Base-by-base conservation (phyloP, 2,797 vertebrate species). In the Clarias platycephalus region DNA sequence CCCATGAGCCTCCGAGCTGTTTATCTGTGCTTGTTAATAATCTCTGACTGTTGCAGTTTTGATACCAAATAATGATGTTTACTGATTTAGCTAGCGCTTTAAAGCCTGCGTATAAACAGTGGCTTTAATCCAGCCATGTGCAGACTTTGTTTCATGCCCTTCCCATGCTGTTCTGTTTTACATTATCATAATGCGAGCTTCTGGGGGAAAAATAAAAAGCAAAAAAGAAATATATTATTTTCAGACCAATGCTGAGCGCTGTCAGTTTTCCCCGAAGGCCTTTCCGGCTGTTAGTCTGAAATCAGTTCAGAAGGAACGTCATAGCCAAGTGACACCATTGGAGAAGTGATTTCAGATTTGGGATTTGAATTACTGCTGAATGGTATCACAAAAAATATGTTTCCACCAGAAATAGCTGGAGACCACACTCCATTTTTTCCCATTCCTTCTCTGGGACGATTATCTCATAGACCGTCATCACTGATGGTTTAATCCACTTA, bases 241-340 rank as follows among this genome's bases (percentile, higher is more conserved):
- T 86, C 12, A 4, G 64, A 60, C 84, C 83, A 78, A 81, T 64
- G 64, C 49, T 72, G 70, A 79, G 68, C 67, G 70, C 37, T 64
- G 72, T 82, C 55, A 13, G 60, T 55, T 37, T 79, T 83, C 63
- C 53, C 60, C 44, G 28, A 84, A 74, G 64, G 10, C 28, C 12
- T 82, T 81, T 82, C 31, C 68, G 78, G 77, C 83, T 80, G 80
- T 70, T 81, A 84, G 68, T 57, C 72, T 86, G 40, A 76, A 88
- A 84, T 74, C 76, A 24, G n/a, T 86, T 88, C 70, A 82, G 37
- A 62, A 31, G 68, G 60, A 84, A 63, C 55, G 53, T 34, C 64
- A 28, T 80, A 22, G 80, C 53, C 83, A 82, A 78, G 64, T 80
- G 80, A 72, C 31, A 77, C 28, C 58, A 28, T 40, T 44, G 20